phyloP scores from a whole-genome alignment of 2,113 vertebrate genomes.

The Mustela lutreola region DNA sequence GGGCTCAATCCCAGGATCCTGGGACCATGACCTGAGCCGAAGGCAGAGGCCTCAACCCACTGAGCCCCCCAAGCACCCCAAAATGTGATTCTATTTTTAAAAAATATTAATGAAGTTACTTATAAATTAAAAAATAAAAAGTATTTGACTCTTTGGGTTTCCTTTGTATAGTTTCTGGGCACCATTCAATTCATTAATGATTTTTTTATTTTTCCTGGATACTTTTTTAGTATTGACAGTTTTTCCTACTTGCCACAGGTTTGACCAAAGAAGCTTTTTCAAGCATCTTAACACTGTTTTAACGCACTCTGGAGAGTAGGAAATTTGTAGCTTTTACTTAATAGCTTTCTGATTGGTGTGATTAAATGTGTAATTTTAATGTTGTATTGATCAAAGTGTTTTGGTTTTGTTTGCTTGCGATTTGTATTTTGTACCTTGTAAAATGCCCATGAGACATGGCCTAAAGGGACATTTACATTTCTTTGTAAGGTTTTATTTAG shows the following conservation, averaged over 20 bases:
- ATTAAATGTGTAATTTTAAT: constrained; percentile 24
- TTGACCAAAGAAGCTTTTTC: neutral
- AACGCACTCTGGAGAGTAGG: neutral
- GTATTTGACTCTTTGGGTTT: constrained; percentile 5
- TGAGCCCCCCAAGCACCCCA: too few species aligned
- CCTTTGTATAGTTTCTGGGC: neutral
- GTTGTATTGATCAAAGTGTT: neutral
- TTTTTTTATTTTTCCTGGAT: constrained; percentile 43
- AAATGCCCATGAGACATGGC: neutral
- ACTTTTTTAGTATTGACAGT: neutral
- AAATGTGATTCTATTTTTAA: neutral
- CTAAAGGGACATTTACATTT: neutral
- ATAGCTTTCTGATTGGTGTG: neutral
- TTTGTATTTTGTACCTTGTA: neutral
- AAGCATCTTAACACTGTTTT: neutral
- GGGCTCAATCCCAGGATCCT: too few species aligned
- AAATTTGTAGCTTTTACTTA: constrained; percentile 14
- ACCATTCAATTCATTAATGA: neutral
- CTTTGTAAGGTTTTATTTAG: neutral
- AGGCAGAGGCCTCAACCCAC: too few species aligned
- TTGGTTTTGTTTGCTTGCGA: constrained; percentile 25
- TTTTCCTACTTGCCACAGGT: neutral
- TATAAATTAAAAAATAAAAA: neutral
- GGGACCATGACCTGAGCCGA: too few species aligned
- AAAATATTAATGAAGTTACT: neutral